phyloP scores from a whole-genome alignment of 2,888 invertebrate species.

The Sabatieria punctata region DNA sequence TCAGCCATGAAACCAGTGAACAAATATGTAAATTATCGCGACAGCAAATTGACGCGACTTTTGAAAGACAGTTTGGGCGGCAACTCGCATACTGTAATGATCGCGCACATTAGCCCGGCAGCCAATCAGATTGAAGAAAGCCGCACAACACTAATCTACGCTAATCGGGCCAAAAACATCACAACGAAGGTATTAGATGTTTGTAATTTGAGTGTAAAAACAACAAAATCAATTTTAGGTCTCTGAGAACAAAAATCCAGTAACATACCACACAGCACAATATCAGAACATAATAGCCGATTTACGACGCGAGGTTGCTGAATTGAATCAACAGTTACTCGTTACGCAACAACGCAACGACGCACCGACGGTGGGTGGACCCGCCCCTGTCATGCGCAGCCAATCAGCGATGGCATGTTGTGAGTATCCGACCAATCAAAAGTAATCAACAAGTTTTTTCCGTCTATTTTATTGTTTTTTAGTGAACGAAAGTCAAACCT shows the following conservation, averaged over 20 bases:
- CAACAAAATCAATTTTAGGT: too few species aligned
- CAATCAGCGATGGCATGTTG: too few species aligned
- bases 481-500: too few species aligned
- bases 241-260: constrained; percentile 47
- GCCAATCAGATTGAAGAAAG: constrained; percentile 67
- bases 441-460: too few species aligned
- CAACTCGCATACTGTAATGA: constrained; percentile 7
- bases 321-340: constrained; percentile 54
- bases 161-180: constrained; percentile 77
- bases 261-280: constrained; percentile 61
- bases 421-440: too few species aligned
- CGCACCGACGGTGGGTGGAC: too few species aligned
- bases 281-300: constrained; percentile 64
- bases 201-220: background rate
- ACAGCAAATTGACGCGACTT: constrained; percentile 78
- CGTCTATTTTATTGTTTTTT: too few species aligned
- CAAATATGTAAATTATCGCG: constrained; percentile 50
- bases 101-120: constrained; percentile 42
- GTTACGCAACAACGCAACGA: too few species aligned
- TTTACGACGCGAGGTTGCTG: constrained; percentile 58
- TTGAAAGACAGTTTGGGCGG: constrained; percentile 41
- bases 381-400: too few species aligned
- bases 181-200: constrained; percentile 52
- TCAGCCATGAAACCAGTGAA: background rate
- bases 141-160: constrained; percentile 78